Conservation (phyloP, 2,113 vertebrate species). For the Morphnarchus princeps region DNA sequence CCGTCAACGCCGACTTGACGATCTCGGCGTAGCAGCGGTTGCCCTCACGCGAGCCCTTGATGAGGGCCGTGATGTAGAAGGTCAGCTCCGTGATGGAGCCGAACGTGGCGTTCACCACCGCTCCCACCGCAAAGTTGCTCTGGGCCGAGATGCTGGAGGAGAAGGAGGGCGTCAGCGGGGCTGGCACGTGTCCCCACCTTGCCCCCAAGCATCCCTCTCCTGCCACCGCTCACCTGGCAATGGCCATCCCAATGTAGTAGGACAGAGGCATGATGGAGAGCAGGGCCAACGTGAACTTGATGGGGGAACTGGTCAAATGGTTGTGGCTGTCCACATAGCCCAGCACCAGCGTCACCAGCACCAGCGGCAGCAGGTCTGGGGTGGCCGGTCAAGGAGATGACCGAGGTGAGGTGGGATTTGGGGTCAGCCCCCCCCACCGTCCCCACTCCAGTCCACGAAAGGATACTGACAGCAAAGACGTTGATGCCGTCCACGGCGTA, state of each 20-base stretch:
- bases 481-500: conserved; percentile 78
- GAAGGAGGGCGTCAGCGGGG: background rate
- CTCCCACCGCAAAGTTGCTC: conserved; percentile 88
- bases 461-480: conserved; percentile 84
- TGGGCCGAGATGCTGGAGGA: conserved; percentile 84
- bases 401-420: accelerated
- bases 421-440: background rate
- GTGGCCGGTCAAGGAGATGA: conserved; percentile 44
- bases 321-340: conserved; percentile 80
- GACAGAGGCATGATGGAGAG: conserved; percentile 86
- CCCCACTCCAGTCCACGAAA: no score
- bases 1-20: conserved; percentile 82
- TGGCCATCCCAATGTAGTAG: conserved; percentile 91
- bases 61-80: conserved; percentile 88
- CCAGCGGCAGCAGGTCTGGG: conserved; percentile 81
- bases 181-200: accelerated
- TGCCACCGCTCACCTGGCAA: conserved; percentile 72
- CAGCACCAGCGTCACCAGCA: conserved; percentile 76
- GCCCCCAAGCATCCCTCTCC: accelerated
- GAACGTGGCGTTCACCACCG: conserved; percentile 87
- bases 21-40: conserved; percentile 85
- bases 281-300: conserved; percentile 80
- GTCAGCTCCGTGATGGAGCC: conserved; percentile 90
- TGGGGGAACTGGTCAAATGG: conserved; percentile 61
- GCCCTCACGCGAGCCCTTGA: conserved; percentile 75